These are phyloP conservation scores for Oxyscelio sp. DNA, from an alignment of 2,888 invertebrate genomes.

Conservation along the genomic window DNA sequence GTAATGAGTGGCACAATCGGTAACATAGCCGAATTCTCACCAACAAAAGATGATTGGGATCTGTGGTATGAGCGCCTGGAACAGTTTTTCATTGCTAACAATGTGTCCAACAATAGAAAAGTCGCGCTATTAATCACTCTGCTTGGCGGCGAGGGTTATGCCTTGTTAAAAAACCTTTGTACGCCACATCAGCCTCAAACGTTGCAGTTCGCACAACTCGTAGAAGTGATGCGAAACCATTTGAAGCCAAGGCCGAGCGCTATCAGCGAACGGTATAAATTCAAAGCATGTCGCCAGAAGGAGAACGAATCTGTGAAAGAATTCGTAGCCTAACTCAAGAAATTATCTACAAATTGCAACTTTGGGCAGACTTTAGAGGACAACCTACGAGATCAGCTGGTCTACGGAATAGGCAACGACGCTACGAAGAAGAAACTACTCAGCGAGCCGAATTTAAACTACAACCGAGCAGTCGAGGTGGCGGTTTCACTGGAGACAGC, in stretches of 20 bases:
- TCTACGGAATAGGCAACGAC: slow-evolving; percentile 11
- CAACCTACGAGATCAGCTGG: slow-evolving; percentile 39
- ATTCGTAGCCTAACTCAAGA: slow-evolving; percentile 81
- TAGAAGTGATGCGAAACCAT: slow-evolving; percentile 49
- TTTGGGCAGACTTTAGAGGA: slow-evolving; percentile 51
- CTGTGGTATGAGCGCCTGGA: no score
- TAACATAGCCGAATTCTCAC: no score
- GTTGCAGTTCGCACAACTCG: slow-evolving; percentile 52
- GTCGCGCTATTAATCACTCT: no score
- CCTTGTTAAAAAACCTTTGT: slow-evolving; percentile 25
- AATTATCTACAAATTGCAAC: slow-evolving; percentile 64
- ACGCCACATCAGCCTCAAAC: slow-evolving; percentile 1
- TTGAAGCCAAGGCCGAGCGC: slow-evolving; percentile 20
- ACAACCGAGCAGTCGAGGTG: slow-evolving; percentile 5
- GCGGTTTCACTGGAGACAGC: slow-evolving; percentile 25
- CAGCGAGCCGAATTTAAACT: slow-evolving; percentile 1
- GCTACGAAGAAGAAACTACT: slow-evolving; percentile 1
- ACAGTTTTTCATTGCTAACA: no score
- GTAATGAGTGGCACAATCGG: no score
- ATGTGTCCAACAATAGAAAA: no score
- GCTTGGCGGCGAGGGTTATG: slow-evolving; percentile 35
- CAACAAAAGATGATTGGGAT: no score
- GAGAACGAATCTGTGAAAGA: slow-evolving; percentile 49
- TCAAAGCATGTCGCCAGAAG: slow-evolving; percentile 40
- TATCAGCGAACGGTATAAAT: slow-evolving; percentile 28